Evolutionary conservation across 1,140 invertebrate species (phyloP), one percentile per base, ranked within the genome.

Genomic region (Cryptotermes secundus): DNA sequence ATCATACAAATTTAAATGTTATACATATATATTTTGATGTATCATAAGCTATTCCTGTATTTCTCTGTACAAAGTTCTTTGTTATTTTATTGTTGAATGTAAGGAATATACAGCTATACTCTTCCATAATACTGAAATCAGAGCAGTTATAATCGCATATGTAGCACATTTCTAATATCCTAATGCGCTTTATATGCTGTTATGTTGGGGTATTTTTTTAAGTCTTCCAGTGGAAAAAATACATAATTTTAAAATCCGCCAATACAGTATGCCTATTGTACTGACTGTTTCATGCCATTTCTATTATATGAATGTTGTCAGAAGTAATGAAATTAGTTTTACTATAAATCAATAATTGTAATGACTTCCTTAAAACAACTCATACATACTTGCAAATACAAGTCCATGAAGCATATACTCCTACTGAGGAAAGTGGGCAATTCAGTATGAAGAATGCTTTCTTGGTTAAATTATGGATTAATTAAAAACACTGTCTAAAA

Each of bases 221-320:
- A 72, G 59, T 72, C 59, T 72, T 72, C 59, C 59, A 72, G n/a
- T n/a, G 26, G n/a, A 31, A 72, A n/a, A 59, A 59, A 59, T 59
- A 31, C 0, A 72, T 26, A n/a, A 49, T 49, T 49, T 49, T 49
- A 49, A 49, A 19, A 19, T 19, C 19, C 22, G 26, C 10, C 2
- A 72, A 31, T 31, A 72, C 59, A 31, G 19, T 4, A 72, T 12
- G n/a, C 26, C 4, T 72, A n/a, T 22, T 59, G 7, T 72, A 14
- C 59, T n/a, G 9, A 72, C 4, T 72, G 26, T 72, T 72, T 72
- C 9, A 72, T 72, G 59, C 26, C n/a, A 72, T 72, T 72, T 72
- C 26, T 31, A 72, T 72, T 72, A n/a, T 72, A 72, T 72, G 59
- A 9, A 72, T 72, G 59, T 72, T 12, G 7, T 72, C n/a, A 72